Base-by-base conservation (phyloP, 2,113 vertebrate genomes). In the Tauraco erythrolophus region DNA sequence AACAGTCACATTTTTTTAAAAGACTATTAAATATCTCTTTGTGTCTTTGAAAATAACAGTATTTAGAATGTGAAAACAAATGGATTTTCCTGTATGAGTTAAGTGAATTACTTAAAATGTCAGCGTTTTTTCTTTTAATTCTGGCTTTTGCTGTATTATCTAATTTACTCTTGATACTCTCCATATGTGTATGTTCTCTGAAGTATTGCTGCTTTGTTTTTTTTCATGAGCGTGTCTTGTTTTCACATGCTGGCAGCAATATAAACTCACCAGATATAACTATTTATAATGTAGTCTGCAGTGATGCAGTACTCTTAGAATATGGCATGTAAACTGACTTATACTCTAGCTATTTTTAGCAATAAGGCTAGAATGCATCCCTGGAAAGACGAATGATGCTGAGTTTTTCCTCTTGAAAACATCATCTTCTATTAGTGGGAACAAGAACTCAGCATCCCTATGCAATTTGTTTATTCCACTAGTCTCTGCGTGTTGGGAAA, bases 381-480 rank as follows among this genome's bases (percentile, higher is more conserved):
- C 66, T 93, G 57, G 84, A 88, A 97, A 89, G 81, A 79, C 1
- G 19, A 87, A n/a, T 89, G 60, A 81, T 81, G 77, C 74, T 33
- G 60, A 87, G 35, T 72, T 96, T 82, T 84, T 89, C 56, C 48
- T 71, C 53, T 84, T 82, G 78, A 76, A 96, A 96, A 50, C 65
- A 54, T 79, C 65, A 76, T 93, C 81, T 76, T 94, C 87, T 91
- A 31, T 95, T 96, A 95, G 61, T 68, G 65, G 60, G 77, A 87
- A 68, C 25, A 95, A 94, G 80, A 91, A 60, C 77, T 84, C 84
- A 21, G 46, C 51, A 91, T 89, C 86, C 72, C 89, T 53, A 1
- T 91, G 65, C 77, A 89, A 68, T 88, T 92, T 95, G 39, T 91
- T 93, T 95, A 48, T 88, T 94, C 39, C 74, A 43, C 39, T 91